Percentiles rank a stretch among this genome's conserved stretches.
Evolutionary conservation across 2,113 vertebrate species (phyloP).

Genomic region (Tenrec ecaudatus): DNA sequence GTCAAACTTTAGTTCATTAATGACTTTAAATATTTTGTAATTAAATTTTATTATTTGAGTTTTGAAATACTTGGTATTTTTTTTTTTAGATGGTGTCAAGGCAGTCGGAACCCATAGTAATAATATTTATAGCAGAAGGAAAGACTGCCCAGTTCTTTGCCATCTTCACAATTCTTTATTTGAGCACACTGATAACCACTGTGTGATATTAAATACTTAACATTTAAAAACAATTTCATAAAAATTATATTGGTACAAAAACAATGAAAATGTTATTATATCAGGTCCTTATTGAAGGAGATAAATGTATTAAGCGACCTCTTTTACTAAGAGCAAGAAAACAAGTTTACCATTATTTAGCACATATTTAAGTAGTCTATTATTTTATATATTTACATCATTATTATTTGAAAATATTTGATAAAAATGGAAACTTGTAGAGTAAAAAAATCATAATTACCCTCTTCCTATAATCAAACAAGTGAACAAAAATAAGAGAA

Average conservation of each 20-base stretch:
- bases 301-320: neutral
- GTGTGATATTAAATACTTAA: neutral
- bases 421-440: neutral
- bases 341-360: neutral
- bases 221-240: neutral
- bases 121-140: neutral
- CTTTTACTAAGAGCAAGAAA: neutral
- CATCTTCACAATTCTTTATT: neutral
- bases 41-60: neutral
- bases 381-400: neutral
- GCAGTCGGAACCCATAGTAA: no score
- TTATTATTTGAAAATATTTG: neutral
- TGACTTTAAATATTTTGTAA: constrained; percentile 26
- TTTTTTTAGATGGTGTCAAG: no score
- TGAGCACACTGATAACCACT: neutral
- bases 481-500: neutral
- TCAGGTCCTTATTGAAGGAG: neutral
- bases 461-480: neutral
- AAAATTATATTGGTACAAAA: neutral
- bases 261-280: no score
- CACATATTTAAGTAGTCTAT: neutral
- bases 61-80: constrained; percentile 2
- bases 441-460: neutral
- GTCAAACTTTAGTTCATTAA: neutral
- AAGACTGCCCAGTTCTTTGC: neutral